Percentiles rank a stretch among this genome's conserved stretches.
Evolutionary conservation across 2,888 invertebrate species (phyloP).

Genomic region (Cremastinae sp.): DNA sequence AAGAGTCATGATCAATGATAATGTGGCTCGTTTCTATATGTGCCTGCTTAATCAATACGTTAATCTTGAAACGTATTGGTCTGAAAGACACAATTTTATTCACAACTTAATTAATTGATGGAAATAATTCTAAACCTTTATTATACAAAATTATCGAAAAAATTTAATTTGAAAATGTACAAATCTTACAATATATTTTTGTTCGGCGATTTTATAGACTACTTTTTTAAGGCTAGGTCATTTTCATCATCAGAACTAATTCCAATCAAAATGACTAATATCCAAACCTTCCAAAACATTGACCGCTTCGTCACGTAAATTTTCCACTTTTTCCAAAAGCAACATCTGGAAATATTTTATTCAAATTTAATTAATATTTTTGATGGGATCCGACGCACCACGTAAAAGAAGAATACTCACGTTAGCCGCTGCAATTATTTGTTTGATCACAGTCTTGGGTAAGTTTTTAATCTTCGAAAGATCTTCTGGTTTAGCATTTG

Average conservation of each 20-base stretch:
- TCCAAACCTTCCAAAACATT: conserved; percentile 84
- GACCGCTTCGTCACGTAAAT: conserved; percentile 91
- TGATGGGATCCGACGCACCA: too few relatives aligned
- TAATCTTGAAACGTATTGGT: conserved; percentile 72
- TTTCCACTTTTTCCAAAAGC: conserved; percentile 92
- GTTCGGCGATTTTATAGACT: too few relatives aligned
- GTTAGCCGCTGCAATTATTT: conserved; percentile 93
- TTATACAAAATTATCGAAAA: too few relatives aligned
- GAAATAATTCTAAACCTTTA: too few relatives aligned
- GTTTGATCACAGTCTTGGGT: conserved; percentile 83
- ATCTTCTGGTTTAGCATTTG: conserved; percentile 85
- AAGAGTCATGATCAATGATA: conserved; percentile 49
- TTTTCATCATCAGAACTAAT: conserved; percentile 6
- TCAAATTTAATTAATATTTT: conserved; percentile 21
- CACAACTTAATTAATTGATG: background rate
- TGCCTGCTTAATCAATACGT: conserved; percentile 77
- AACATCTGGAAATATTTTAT: conserved; percentile 84
- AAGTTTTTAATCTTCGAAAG: conserved; percentile 87
- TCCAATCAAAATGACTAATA: conserved; percentile 44
- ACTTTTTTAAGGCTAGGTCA: too few relatives aligned
- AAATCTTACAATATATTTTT: too few relatives aligned
- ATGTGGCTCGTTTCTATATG: conserved; percentile 70
- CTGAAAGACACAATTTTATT: conserved; percentile 73
- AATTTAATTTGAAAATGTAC: too few relatives aligned
- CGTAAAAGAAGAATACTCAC: conserved; percentile 80